Evolutionary conservation across 2,888 invertebrate genomes (phyloP), one percentile per base, ranked within the genome.

Genomic region (Orgyia antiqua): DNA sequence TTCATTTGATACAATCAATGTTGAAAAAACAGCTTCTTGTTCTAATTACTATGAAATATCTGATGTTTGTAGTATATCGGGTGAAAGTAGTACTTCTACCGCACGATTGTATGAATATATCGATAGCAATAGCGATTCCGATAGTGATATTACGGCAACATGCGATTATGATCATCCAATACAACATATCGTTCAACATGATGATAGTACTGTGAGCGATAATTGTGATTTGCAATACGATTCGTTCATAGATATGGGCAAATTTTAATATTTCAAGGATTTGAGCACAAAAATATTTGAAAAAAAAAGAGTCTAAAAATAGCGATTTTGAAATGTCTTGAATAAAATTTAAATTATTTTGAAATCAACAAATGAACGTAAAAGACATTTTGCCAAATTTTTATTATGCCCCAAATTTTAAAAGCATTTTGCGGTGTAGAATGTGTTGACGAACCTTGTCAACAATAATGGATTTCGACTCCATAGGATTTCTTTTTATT

Each of bases 241-340:
- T 55, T 87, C 87, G 44, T 83, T 83, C 58, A 75, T 87, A 59
- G 87, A 87, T 60, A 84, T 87, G 83, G 87, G 87, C 36, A 83
- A 84, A 53, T 87, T 87, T 67, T 87, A 52, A 57, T 38, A 50
- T 51, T 49, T 50, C 25, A 45, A 7, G n/a, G n/a, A n/a, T n/a
- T n/a, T n/a, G n/a, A n/a, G n/a, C n/a, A n/a, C n/a, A n/a, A n/a
- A n/a, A n/a, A n/a, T n/a, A n/a, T n/a, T n/a, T n/a, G n/a, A n/a
- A n/a, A n/a, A n/a, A n/a, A n/a, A n/a, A n/a, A n/a, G n/a, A n/a
- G n/a, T n/a, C n/a, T n/a, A n/a, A n/a, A n/a, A n/a, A n/a, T n/a
- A n/a, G n/a, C n/a, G n/a, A n/a, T n/a, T n/a, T n/a, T n/a, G n/a
- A n/a, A n/a, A n/a, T n/a, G n/a, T n/a, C n/a, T n/a, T n/a, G n/a